Evolutionary conservation across 2,797 vertebrate genomes (phyloP).

Genomic region (Taeniopygia guttata): DNA sequence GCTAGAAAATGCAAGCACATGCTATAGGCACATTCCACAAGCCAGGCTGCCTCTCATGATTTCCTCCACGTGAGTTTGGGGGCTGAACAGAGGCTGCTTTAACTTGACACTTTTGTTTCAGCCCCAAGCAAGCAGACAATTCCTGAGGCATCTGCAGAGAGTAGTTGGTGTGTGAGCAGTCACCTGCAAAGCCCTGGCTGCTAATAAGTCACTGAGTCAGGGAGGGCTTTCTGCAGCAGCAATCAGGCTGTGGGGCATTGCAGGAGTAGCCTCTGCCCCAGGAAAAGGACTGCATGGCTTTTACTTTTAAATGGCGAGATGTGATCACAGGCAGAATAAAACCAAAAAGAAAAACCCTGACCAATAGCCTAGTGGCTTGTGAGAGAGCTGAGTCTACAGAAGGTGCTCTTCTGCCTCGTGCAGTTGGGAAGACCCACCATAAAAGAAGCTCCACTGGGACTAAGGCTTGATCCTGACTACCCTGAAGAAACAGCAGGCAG

Average conservation of each 20-base stretch:
- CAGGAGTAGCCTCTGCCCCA: neutral
- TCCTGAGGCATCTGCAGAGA: neutral
- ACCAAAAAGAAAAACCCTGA: neutral
- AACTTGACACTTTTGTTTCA: neutral
- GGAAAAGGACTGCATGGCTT: neutral
- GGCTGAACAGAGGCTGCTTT: neutral
- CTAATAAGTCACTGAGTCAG: neutral
- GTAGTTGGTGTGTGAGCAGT: fast-evolving
- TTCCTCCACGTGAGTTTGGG: neutral
- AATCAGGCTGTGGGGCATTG: neutral
- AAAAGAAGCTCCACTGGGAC: neutral
- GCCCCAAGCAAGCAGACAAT: neutral
- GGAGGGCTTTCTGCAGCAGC: neutral
- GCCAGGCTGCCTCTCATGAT: neutral
- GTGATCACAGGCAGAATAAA: neutral
- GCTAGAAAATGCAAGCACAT: neutral
- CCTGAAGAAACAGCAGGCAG: neutral
- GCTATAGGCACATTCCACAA: neutral
- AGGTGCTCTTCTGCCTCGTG: neutral
- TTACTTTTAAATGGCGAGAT: neutral
- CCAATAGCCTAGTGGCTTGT: neutral
- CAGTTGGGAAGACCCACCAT: neutral
- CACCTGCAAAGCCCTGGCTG: neutral
- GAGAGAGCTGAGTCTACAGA: neutral
- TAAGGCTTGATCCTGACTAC: neutral